Percentiles rank a stretch among this genome's conserved stretches.
Evolutionary conservation across 2,888 invertebrate genomes (phyloP).

Genomic region (Cabera pusaria): DNA sequence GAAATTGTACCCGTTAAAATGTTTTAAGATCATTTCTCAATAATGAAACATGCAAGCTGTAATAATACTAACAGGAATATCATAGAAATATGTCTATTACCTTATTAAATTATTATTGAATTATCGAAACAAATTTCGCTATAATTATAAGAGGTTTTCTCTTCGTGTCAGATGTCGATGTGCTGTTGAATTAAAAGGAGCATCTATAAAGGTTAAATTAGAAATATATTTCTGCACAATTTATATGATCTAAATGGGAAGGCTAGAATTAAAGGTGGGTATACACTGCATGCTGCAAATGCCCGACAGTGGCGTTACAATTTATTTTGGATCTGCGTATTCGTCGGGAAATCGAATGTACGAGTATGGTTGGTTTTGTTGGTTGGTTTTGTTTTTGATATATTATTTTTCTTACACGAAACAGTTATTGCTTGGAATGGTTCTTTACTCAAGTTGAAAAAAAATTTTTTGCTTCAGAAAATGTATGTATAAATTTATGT

Average conservation of each 20-base stretch:
- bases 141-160: conserved; percentile 31
- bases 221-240: conserved; percentile 24
- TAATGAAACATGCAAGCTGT: no score
- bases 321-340: conserved; percentile 7
- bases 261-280: conserved; percentile 15
- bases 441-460: no score
- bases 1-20: no score
- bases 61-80: conserved; percentile 31
- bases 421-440: no score
- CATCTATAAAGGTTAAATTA: conserved; percentile 28
- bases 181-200: conserved; percentile 29
- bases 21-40: no score
- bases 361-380: no score
- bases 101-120: conserved; percentile 37
- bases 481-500: no score
- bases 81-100: conserved; percentile 30
- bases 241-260: conserved; percentile 20
- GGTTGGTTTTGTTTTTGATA: no score
- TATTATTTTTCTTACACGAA: no score
- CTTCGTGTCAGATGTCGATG: conserved; percentile 22
- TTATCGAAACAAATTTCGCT: conserved; percentile 31
- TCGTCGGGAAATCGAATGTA: conserved; percentile 17
- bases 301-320: conserved; percentile 3
- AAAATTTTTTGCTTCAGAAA: no score
- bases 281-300: conserved; percentile 8